Evolutionary conservation across 2,888 invertebrate species (phyloP).

Genomic region (Odontothrips loti): DNA sequence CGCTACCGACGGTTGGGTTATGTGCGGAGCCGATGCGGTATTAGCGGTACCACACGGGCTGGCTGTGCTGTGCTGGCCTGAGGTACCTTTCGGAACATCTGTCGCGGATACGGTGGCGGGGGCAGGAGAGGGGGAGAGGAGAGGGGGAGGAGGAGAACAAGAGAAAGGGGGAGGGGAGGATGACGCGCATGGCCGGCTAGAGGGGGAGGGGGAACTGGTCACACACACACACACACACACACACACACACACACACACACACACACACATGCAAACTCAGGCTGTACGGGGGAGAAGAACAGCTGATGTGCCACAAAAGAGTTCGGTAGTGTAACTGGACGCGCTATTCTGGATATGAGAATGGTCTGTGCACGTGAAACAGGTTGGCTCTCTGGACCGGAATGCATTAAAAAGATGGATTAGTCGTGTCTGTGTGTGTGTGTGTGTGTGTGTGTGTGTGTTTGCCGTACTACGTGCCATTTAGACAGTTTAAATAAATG

Average conservation of each 20-base stretch:
- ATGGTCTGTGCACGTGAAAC: neutral
- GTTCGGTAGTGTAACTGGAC: neutral
- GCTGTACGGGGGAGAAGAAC: neutral
- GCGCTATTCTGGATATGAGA: no score
- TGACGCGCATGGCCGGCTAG: neutral
- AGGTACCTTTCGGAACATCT: neutral
- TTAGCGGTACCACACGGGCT: neutral
- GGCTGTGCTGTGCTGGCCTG: neutral
- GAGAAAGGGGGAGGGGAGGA: slow-evolving; percentile 2
- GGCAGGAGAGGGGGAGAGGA: neutral
- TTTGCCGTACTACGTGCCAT: neutral
- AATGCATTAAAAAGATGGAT: neutral
- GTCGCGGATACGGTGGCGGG: neutral
- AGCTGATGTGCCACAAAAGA: neutral
- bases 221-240: no score
- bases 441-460: neutral
- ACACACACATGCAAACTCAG: neutral
- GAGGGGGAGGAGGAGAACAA: neutral
- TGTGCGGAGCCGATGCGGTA: neutral
- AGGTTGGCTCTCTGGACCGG: neutral
- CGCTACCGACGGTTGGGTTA: neutral
- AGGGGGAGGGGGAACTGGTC: neutral
- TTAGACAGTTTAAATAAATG: no score
- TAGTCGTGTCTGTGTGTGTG: neutral
- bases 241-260: no score